A percentile compares a stretch with the other conserved stretches of the same genome.
Conservation (phyloP, 2,888 invertebrate genomes). For the Platerodrilus igneus region DNA sequence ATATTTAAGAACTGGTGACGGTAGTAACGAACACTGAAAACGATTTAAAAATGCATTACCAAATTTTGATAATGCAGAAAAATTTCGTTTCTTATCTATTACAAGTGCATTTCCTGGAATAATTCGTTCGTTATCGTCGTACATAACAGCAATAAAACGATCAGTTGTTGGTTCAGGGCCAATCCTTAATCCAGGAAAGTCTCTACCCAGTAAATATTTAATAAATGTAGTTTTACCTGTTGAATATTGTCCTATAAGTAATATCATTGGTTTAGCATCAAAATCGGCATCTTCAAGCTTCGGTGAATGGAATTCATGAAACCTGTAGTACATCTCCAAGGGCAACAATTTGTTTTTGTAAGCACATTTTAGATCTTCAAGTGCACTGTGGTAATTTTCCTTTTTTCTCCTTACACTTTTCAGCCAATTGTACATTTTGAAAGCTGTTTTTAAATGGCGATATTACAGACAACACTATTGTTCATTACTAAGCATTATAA, state of each 20-base stretch:
- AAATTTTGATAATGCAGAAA: slow-evolving; percentile 91
- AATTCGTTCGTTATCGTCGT: slow-evolving; percentile 85
- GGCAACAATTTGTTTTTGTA: slow-evolving; percentile 88
- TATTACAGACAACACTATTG: no score
- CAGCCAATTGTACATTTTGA: slow-evolving; percentile 87
- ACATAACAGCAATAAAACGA: slow-evolving; percentile 96
- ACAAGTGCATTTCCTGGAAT: slow-evolving; percentile 98
- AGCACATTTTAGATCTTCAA: slow-evolving; percentile 90
- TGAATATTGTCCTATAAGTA: slow-evolving; percentile 96
- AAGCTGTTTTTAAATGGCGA: no score
- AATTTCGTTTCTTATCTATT: slow-evolving; percentile 95
- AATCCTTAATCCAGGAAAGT: slow-evolving; percentile 97
- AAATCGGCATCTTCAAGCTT: slow-evolving; percentile 95
- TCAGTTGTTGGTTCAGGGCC: slow-evolving; percentile 99
- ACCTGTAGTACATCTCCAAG: slow-evolving; percentile 83
- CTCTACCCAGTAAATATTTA: slow-evolving; percentile 84
- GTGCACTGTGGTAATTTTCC: slow-evolving; percentile 83
- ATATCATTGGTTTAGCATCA: slow-evolving; percentile 97
- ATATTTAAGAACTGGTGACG: slow-evolving; percentile 87
- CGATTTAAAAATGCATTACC: slow-evolving; percentile 97
- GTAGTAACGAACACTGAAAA: slow-evolving; percentile 90
- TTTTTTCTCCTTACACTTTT: slow-evolving; percentile 69
- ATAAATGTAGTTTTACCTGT: slow-evolving; percentile 98
- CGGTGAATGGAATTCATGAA: slow-evolving; percentile 96
- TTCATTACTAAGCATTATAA: no score